Evolutionary conservation across 2,888 invertebrate species (phyloP).

Genomic region (Eupeodes latifasciatus): DNA sequence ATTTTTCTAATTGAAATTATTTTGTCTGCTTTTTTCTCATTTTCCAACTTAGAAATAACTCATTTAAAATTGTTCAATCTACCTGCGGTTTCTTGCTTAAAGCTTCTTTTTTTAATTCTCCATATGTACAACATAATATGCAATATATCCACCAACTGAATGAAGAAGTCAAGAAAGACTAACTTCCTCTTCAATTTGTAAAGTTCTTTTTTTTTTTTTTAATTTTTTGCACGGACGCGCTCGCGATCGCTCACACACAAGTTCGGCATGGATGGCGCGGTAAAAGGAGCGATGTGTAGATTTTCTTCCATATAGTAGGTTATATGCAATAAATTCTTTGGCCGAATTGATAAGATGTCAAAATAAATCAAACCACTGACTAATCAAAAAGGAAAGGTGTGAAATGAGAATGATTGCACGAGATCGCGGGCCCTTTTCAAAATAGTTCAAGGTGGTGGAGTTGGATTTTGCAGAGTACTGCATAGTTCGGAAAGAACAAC

Average conservation of each 20-base stretch:
- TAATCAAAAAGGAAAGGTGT: constrained; percentile 81
- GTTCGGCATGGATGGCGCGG: neutral
- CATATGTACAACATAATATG: no score
- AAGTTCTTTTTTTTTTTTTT: constrained; percentile 1
- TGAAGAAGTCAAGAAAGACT: constrained; percentile 44
- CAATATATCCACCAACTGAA: neutral
- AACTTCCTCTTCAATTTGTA: constrained; percentile 53
- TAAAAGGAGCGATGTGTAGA: neutral
- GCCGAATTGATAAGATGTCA: constrained; percentile 84
- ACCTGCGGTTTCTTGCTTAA: constrained; percentile 35
- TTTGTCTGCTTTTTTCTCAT: neutral
- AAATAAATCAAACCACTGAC: constrained; percentile 83
- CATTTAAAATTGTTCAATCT: constrained; percentile 53
- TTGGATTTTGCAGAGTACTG: neutral
- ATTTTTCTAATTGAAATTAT: constrained; percentile 47
- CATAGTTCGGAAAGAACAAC: no score
- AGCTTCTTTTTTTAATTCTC: constrained; percentile 19
- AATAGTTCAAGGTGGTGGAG: neutral
- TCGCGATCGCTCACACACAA: constrained; percentile 30
- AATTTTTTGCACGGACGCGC: neutral
- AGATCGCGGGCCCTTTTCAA: constrained; percentile 23
- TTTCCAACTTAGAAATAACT: constrained; percentile 36
- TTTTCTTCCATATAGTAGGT: neutral
- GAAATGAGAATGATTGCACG: constrained; percentile 75
- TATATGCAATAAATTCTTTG: constrained; percentile 84